Conservation (phyloP, 2,888 invertebrate genomes). For the Subacronicta megacephala region DNA sequence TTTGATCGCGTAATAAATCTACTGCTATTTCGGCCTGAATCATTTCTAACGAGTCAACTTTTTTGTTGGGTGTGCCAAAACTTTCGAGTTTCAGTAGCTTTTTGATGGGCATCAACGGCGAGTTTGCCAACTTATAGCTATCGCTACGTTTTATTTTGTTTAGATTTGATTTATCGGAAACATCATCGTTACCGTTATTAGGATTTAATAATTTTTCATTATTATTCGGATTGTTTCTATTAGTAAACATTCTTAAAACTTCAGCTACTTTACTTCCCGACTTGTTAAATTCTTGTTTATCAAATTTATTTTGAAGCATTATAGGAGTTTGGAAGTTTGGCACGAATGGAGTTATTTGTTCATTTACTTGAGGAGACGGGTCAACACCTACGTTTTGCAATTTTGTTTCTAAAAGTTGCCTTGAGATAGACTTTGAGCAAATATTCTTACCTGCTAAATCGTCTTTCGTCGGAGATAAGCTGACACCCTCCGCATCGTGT, state of each 20-base stretch:
- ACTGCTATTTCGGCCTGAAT: slow-evolving; percentile 91
- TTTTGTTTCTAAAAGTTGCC: slow-evolving; percentile 63
- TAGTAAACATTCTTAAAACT: slow-evolving; percentile 85
- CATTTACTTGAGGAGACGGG: slow-evolving; percentile 61
- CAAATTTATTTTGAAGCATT: slow-evolving; percentile 79
- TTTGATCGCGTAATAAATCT: slow-evolving; percentile 91
- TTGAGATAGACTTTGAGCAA: slow-evolving; percentile 68
- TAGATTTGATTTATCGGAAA: slow-evolving; percentile 69
- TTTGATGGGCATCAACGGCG: slow-evolving; percentile 91
- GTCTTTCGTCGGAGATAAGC: slow-evolving; percentile 90
- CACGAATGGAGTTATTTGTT: slow-evolving; percentile 81
- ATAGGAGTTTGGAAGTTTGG: slow-evolving; percentile 85
- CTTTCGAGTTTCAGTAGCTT: slow-evolving; percentile 89
- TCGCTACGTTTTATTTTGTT: slow-evolving; percentile 94
- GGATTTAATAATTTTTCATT: slow-evolving; percentile 59
- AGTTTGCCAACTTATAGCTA: slow-evolving; percentile 95
- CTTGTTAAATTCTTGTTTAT: slow-evolving; percentile 67
- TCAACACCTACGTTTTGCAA: slow-evolving; percentile 65
- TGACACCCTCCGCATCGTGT: slow-evolving; percentile 91
- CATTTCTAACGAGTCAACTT: slow-evolving; percentile 87
- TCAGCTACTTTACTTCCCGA: slow-evolving; percentile 81
- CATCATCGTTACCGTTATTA: slow-evolving; percentile 56
- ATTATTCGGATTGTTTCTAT: slow-evolving; percentile 71
- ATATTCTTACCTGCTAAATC: slow-evolving; percentile 92
- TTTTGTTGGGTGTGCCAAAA: slow-evolving; percentile 81